These are phyloP conservation scores for Aphidoletes aphidimyza DNA, from an alignment of 2,888 invertebrate species.

Conservation along the genomic window DNA sequence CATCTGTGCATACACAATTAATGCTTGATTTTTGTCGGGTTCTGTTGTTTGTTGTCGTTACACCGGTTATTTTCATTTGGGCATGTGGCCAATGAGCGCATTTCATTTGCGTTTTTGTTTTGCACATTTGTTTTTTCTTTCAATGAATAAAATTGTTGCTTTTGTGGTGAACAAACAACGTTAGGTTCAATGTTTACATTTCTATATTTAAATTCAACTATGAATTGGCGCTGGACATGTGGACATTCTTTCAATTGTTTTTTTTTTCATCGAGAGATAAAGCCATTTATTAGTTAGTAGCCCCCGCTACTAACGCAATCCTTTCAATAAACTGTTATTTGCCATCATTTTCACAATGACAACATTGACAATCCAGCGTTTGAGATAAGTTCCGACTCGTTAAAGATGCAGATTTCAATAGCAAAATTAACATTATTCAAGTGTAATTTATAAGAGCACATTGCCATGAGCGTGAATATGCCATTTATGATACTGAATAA, in stretches of 20 bases:
- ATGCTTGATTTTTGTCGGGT: slow-evolving; percentile 15
- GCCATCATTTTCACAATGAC: not conserved
- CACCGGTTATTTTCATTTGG: slow-evolving; percentile 14
- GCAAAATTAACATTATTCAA: slow-evolving; percentile 11
- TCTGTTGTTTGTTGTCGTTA: not conserved
- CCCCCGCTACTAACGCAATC: too few species aligned
- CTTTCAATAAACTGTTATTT: not conserved
- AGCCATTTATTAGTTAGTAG: too few species aligned
- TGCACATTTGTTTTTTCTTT: not conserved
- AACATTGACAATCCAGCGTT: too few species aligned
- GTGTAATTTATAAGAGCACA: too few species aligned
- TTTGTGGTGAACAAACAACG: not conserved
- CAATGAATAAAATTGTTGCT: slow-evolving; percentile 24
- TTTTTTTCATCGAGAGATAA: too few species aligned
- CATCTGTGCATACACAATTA: slow-evolving; percentile 12
- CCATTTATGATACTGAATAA: too few species aligned
- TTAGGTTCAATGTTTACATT: not conserved
- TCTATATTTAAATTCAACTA: too few species aligned
- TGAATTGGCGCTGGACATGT: too few species aligned
- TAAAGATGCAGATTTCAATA: not conserved
- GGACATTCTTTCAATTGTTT: too few species aligned
- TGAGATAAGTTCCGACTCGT: not conserved
- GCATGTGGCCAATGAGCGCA: not conserved
- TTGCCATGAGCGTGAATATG: too few species aligned
- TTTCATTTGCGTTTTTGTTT: slow-evolving; percentile 39